Evolutionary conservation across 2,797 vertebrate genomes (phyloP).

Genomic region (Hipposideros larvatus): DNA sequence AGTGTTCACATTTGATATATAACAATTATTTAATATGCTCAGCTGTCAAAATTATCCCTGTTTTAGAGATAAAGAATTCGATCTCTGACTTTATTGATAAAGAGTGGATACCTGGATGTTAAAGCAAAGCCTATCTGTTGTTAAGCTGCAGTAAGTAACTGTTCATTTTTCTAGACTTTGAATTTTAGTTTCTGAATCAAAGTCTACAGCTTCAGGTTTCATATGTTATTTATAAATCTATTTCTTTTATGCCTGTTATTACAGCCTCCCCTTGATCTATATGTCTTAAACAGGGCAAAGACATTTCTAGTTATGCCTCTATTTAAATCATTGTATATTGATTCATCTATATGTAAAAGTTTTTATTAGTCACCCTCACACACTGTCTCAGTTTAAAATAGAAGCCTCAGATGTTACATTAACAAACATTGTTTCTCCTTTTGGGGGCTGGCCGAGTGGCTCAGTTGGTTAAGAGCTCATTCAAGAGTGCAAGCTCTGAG

Average conservation of each 20-base stretch:
- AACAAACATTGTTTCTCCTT: constrained; percentile 10
- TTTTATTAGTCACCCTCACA: neutral
- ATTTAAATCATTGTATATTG: neutral
- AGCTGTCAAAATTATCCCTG: neutral
- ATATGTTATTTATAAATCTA: neutral
- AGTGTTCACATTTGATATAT: neutral
- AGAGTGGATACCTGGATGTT: neutral
- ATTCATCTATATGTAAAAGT: neutral
- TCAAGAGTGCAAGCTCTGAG: too few species aligned
- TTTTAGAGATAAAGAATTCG: constrained; percentile 31
- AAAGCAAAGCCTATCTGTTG: neutral
- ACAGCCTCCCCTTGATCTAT: neutral
- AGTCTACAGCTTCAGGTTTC: neutral
- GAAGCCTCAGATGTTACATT: neutral
- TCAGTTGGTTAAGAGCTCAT: too few species aligned
- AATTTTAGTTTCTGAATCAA: constrained; percentile 50
- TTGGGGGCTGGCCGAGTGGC: neutral
- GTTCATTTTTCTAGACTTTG: neutral
- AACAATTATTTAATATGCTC: neutral
- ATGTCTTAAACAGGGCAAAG: neutral
- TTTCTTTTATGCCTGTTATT: neutral
- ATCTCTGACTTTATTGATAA: neutral
- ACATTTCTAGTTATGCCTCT: neutral
- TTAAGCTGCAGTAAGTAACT: neutral
- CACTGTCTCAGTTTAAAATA: neutral